Evolutionary conservation across 2,888 invertebrate species (phyloP).

Genomic region (Piscicola geometra): DNA sequence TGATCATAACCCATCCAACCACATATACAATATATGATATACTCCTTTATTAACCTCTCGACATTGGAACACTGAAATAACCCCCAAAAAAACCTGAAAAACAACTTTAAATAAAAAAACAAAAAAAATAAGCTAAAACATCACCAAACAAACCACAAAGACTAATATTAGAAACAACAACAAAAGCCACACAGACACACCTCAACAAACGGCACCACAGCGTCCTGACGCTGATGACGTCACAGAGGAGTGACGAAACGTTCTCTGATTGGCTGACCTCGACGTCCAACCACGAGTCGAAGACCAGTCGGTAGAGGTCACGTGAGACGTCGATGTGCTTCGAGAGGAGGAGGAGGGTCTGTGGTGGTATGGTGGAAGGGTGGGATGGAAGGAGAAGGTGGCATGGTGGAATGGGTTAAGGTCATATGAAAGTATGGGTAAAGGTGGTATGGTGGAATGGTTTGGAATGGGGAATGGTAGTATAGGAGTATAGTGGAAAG

Average conservation of each 20-base stretch:
- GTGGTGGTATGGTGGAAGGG: not conserved
- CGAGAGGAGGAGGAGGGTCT: constrained; percentile 27
- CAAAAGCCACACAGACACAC: not conserved
- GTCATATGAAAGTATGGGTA: no score
- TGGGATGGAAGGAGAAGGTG: no score
- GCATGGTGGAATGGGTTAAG: no score
- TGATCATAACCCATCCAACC: no score
- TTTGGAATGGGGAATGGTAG: no score
- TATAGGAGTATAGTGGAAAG: no score
- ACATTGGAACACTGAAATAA: no score
- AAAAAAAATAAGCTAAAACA: not conserved
- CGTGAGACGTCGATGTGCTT: constrained; percentile 25
- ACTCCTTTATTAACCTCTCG: no score
- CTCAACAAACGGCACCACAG: constrained; percentile 20
- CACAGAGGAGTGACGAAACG: not conserved
- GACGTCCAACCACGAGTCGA: constrained; percentile 25
- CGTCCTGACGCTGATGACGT: constrained; percentile 19
- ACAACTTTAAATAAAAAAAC: not conserved
- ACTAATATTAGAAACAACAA: not conserved
- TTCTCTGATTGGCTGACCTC: constrained; percentile 22
- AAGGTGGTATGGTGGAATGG: no score
- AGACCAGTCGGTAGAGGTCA: constrained; percentile 26
- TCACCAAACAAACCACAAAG: not conserved
- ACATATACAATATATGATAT: no score
- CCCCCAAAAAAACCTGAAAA: no score